phyloP scores from a whole-genome alignment of 1,140 invertebrate genomes.

The Polypedilum vanderplanki region DNA sequence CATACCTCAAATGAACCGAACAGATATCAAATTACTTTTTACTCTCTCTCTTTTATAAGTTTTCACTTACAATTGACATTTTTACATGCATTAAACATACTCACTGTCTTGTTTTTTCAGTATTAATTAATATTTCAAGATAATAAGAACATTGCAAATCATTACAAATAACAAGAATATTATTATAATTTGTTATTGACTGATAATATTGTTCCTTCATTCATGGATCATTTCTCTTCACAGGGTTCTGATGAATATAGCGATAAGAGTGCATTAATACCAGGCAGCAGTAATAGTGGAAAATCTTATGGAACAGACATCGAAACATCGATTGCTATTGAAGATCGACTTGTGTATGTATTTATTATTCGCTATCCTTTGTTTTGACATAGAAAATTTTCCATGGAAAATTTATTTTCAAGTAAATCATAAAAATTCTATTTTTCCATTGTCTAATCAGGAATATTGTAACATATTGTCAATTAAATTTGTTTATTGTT shows the following conservation, averaged over 20 bases:
- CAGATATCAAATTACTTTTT: not conserved
- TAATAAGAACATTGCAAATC: not conserved
- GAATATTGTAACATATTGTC: no score
- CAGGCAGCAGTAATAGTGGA: not conserved
- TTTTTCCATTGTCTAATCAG: no score
- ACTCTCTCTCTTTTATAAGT: not conserved
- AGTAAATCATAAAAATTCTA: no score
- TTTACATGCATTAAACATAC: not conserved
- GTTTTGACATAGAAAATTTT: no score
- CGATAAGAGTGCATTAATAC: conserved; percentile 18
- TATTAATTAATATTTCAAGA: not conserved
- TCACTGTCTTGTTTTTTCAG: no score
- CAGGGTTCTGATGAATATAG: not conserved
- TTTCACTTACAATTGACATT: conserved; percentile 8
- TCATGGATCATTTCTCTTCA: not conserved
- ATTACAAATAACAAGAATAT: not conserved
- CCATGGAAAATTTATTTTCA: no score
- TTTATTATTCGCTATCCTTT: no score
- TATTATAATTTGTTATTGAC: not conserved
- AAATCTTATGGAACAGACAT: conserved; percentile 18
- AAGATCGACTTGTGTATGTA: conserved; percentile 50
- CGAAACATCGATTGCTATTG: conserved; percentile 36
- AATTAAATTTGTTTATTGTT: no score
- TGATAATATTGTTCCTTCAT: not conserved
- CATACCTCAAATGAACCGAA: not conserved